phyloP scores from a whole-genome alignment of 2,888 invertebrate genomes.

The Romanomermis culicivorax region DNA sequence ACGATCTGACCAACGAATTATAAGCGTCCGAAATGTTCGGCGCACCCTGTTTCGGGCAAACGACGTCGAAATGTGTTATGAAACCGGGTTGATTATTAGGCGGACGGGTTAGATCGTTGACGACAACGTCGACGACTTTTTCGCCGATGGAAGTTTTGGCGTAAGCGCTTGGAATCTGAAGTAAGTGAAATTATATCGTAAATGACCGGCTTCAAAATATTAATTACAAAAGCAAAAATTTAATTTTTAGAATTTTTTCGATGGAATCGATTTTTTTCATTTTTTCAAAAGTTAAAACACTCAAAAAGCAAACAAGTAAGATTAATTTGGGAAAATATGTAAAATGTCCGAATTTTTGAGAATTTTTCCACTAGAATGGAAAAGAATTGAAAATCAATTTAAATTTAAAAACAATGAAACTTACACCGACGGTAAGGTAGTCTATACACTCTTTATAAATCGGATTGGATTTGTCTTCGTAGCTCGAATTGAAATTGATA shows the following conservation, averaged over 20 bases:
- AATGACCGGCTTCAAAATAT: constrained; percentile 13
- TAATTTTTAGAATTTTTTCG: too few relatives aligned
- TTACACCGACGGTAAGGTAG: not conserved
- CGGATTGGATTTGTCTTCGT: constrained; percentile 19
- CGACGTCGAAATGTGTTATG: not conserved
- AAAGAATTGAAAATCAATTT: too few relatives aligned
- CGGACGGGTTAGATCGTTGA: not conserved
- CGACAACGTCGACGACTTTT: not conserved
- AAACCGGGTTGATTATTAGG: not conserved
- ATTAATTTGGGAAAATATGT: too few relatives aligned
- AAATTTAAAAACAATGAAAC: too few relatives aligned
- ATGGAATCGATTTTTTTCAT: too few relatives aligned
- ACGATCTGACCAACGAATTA: not conserved
- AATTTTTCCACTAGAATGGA: too few relatives aligned
- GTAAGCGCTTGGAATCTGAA: not conserved
- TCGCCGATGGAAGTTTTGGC: not conserved
- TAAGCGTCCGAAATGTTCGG: not conserved
- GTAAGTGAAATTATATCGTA: not conserved
- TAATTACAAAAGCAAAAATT: not conserved
- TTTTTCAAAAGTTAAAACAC: too few relatives aligned
- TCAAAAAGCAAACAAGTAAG: too few relatives aligned
- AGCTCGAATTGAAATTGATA: constrained; percentile 19
- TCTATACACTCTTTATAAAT: constrained; percentile 15
- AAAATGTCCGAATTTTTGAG: too few relatives aligned
- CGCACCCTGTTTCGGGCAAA: not conserved